phyloP scores from a whole-genome alignment of 2,888 invertebrate species.

The Heliconius ismenius region DNA sequence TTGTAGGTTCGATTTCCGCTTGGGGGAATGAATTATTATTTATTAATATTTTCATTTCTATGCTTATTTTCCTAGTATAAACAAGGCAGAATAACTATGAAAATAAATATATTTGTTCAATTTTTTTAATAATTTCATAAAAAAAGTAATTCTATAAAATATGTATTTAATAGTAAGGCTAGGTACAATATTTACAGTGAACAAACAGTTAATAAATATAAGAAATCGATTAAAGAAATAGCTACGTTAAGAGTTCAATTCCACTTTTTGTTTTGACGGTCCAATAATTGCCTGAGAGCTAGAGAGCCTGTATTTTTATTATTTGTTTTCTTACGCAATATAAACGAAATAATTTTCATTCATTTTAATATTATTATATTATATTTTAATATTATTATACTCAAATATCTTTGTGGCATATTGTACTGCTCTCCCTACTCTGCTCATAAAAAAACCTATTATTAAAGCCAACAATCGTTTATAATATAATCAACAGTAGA shows the following conservation, averaged over 20 bases:
- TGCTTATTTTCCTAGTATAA: too few relatives aligned
- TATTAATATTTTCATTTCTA: too few relatives aligned
- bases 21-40: too few relatives aligned
- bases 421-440: too few relatives aligned
- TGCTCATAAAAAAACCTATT: too few relatives aligned
- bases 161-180: neutral
- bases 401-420: neutral
- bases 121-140: too few relatives aligned
- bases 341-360: slow-evolving; percentile 1
- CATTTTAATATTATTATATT: neutral
- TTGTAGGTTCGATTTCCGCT: too few relatives aligned
- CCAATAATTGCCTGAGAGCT: neutral
- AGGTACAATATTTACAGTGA: neutral
- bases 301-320: neutral
- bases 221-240: slow-evolving; percentile 7
- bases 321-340: neutral
- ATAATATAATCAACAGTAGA: too few relatives aligned
- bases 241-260: neutral
- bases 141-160: too few relatives aligned
- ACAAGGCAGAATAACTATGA: too few relatives aligned
- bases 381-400: neutral
- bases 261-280: slow-evolving; percentile 14
- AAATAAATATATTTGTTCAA: too few relatives aligned
- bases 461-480: too few relatives aligned
- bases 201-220: slow-evolving; percentile 1